phyloP scores from a whole-genome alignment of 2,888 invertebrate genomes.

The Polylopha cassiicola region DNA sequence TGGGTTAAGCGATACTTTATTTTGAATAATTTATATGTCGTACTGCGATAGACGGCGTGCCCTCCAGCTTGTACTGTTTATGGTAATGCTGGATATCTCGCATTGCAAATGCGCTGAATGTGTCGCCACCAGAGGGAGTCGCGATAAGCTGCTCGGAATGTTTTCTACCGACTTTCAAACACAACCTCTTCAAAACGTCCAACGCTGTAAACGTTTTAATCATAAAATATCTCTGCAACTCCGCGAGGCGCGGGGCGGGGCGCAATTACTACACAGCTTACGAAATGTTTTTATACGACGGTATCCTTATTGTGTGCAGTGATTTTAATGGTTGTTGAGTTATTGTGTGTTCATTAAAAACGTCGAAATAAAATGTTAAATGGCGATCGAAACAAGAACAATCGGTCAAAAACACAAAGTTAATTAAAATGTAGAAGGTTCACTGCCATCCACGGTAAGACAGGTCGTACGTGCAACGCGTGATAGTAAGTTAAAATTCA shows the following conservation, averaged over 20 bases:
- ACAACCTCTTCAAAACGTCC: conserved; percentile 5
- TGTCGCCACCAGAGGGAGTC: conserved; percentile 65
- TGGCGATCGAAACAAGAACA: conserved; percentile 56
- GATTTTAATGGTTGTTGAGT: conserved; percentile 18
- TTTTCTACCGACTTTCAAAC: conserved; percentile 31
- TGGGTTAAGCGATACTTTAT: conserved; percentile 77
- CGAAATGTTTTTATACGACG: conserved; percentile 15
- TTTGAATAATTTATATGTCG: conserved; percentile 78
- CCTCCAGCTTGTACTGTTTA: conserved; percentile 74
- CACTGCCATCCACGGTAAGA: conserved; percentile 48
- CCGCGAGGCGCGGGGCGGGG: conserved; percentile 4
- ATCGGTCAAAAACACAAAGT: conserved; percentile 53
- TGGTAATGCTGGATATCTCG: conserved; percentile 75
- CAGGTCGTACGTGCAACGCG: conserved; percentile 41
- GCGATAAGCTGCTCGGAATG: conserved; percentile 61
- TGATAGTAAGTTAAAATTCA: conserved; percentile 60
- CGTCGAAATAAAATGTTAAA: conserved; percentile 35
- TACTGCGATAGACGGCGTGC: conserved; percentile 73
- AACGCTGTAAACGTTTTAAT: conserved; percentile 1
- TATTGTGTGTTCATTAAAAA: conserved; percentile 33
- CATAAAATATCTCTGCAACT: conserved; percentile 1
- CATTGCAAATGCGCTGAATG: conserved; percentile 76
- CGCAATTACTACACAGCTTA: conserved; percentile 11
- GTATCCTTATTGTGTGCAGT: conserved; percentile 9
- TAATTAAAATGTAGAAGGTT: conserved; percentile 63